phyloP scores from a whole-genome alignment of 2,888 invertebrate genomes.

The Campaea margaritaria region DNA sequence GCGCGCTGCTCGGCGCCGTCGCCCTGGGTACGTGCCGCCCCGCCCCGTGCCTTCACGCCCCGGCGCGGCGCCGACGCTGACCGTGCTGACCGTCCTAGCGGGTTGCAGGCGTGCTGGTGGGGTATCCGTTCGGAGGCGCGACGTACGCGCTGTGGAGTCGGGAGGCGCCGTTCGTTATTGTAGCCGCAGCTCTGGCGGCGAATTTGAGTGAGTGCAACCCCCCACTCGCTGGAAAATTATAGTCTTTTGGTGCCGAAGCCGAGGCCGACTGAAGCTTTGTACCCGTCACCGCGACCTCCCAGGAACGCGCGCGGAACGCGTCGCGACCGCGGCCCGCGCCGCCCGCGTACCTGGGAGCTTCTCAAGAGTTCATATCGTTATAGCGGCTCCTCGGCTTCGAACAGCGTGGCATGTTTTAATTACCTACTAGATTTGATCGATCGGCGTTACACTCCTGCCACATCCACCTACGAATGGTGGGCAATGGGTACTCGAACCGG shows the following conservation, averaged over 20 bases:
- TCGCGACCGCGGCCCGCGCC: too few species aligned
- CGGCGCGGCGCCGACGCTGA: not conserved
- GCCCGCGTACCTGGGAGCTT: too few species aligned
- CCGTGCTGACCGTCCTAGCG: not conserved
- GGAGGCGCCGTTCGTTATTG: constrained; percentile 68
- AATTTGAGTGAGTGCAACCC: constrained; percentile 58
- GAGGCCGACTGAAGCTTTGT: too few species aligned
- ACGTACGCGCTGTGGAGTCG: constrained; percentile 67
- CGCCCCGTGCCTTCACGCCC: not conserved
- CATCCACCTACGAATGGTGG: too few species aligned
- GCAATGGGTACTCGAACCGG: too few species aligned
- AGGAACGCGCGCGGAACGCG: too few species aligned
- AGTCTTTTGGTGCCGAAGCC: not conserved
- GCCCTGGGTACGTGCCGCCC: constrained; percentile 60
- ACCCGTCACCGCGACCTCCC: too few species aligned
- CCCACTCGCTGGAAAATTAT: not conserved
- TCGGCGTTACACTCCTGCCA: too few species aligned
- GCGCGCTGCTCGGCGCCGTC: constrained; percentile 71
- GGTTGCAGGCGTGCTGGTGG: constrained; percentile 72
- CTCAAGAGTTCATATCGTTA: too few species aligned
- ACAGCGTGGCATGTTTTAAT: too few species aligned
- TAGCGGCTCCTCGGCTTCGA: too few species aligned
- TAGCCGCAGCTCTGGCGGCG: constrained; percentile 58
- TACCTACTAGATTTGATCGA: too few species aligned
- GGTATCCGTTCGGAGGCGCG: constrained; percentile 75